These are phyloP conservation scores for Cryptocephalus moraei DNA, from an alignment of 2,888 invertebrate genomes.

Conservation along the genomic window DNA sequence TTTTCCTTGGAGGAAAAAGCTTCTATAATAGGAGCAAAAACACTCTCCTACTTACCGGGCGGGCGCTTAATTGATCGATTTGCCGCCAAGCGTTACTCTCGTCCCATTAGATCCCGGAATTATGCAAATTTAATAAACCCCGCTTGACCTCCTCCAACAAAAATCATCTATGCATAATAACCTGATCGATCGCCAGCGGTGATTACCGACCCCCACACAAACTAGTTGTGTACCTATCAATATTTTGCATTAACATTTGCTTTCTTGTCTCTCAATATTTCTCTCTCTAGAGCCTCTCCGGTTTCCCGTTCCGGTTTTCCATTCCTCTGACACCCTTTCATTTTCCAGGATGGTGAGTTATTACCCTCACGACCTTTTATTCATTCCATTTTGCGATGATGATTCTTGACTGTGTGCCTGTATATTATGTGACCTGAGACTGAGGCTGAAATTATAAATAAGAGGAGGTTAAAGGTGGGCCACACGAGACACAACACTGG, in stretches of 20 bases:
- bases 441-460: no score
- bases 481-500: no score
- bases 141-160: conserved; percentile 4
- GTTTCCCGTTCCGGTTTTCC: conserved; percentile 17
- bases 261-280: no score
- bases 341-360: conserved; percentile 17
- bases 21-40: no score
- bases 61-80: no score
- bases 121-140: conserved; percentile 8
- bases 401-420: no score
- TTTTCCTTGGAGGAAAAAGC: no score
- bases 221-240: conserved; percentile 8
- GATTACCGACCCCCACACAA: conserved; percentile 9
- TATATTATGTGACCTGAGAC: no score
- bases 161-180: conserved; percentile 21
- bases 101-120: not conserved
- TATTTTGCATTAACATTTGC: conserved; percentile 17
- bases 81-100: no score
- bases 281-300: conserved; percentile 9
- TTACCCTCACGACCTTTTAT: conserved; percentile 1
- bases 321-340: conserved; percentile 18
- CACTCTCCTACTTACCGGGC: no score
- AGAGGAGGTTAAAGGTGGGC: no score
- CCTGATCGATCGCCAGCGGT: conserved; percentile 16
- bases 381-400: no score